Percentiles rank a stretch among this genome's conserved stretches.
phyloP scores from a whole-genome alignment of 2,113 vertebrate genomes.

The Oncorhynchus gorbuscha region DNA sequence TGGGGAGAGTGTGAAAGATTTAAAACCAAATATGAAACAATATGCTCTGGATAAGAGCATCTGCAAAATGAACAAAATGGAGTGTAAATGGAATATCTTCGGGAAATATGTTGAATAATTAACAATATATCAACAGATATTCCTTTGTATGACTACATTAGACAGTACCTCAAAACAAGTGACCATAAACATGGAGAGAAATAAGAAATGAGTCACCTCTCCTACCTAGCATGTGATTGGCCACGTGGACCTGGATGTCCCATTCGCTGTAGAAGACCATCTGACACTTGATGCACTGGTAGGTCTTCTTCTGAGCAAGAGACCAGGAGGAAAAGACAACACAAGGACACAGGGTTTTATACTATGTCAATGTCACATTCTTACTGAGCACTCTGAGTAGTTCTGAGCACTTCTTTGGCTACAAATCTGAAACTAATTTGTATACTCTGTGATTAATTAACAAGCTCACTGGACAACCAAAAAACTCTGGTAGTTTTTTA shows the following conservation, averaged over 20 bases:
- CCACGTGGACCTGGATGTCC: slow-evolving; percentile 99
- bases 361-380: background rate
- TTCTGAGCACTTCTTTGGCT: background rate
- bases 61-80: too few relatives aligned
- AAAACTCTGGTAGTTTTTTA: too few relatives aligned
- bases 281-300: slow-evolving; percentile 99
- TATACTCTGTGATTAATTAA: too few relatives aligned
- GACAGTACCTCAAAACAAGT: slow-evolving; percentile 22
- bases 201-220: slow-evolving; percentile 20
- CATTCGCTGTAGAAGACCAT: slow-evolving; percentile 99
- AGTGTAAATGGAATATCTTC: background rate
- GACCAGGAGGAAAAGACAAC: slow-evolving; percentile 44
- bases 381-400: background rate
- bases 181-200: slow-evolving; percentile 26
- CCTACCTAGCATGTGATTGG: slow-evolving; percentile 99
- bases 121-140: slow-evolving; percentile 32
- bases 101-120: slow-evolving; percentile 30
- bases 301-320: slow-evolving; percentile 93
- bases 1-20: too few relatives aligned
- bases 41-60: too few relatives aligned
- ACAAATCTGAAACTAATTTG: background rate
- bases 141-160: slow-evolving; percentile 24
- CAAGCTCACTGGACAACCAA: background rate
- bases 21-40: too few relatives aligned
- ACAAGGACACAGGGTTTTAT: background rate